Evolutionary conservation across 2,888 invertebrate species (phyloP).

Genomic region (Margaritifera margaritifera): DNA sequence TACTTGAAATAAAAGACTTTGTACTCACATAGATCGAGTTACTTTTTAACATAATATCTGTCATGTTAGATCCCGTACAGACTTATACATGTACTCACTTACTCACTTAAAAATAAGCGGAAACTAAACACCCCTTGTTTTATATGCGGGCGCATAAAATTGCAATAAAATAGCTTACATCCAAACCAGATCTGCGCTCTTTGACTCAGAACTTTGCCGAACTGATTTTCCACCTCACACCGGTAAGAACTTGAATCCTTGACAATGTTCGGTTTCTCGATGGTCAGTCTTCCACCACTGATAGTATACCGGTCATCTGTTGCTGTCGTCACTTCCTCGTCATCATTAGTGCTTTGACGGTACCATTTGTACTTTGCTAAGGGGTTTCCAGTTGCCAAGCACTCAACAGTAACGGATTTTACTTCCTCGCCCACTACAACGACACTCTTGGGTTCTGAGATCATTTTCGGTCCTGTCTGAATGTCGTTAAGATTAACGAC

Average conservation of each 20-base stretch:
- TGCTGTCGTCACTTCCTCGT: constrained; percentile 19
- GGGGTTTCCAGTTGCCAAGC: constrained; percentile 83
- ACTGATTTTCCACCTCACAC: constrained; percentile 90
- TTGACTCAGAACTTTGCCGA: constrained; percentile 90
- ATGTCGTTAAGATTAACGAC: constrained; percentile 83
- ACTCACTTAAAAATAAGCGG: too few species aligned
- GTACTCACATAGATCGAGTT: too few species aligned
- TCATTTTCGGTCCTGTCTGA: constrained; percentile 91
- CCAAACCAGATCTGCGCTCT: constrained; percentile 92
- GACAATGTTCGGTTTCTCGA: constrained; percentile 84
- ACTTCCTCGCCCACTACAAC: constrained; percentile 58
- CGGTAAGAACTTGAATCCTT: constrained; percentile 91
- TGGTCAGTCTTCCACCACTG: constrained; percentile 93
- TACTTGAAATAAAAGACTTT: too few species aligned
- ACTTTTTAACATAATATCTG: too few species aligned
- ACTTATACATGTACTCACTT: too few species aligned
- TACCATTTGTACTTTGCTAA: constrained; percentile 92
- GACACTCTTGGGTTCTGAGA: constrained; percentile 73
- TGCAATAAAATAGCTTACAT: constrained; percentile 66
- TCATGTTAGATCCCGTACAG: too few species aligned
- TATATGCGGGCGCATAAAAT: too few species aligned
- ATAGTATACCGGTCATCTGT: constrained; percentile 79
- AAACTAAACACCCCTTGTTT: too few species aligned
- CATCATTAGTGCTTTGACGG: constrained; percentile 72
- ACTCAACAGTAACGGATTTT: constrained; percentile 61